phyloP scores from a whole-genome alignment of 1,140 invertebrate genomes.

The Hylaeus anthracinus region DNA sequence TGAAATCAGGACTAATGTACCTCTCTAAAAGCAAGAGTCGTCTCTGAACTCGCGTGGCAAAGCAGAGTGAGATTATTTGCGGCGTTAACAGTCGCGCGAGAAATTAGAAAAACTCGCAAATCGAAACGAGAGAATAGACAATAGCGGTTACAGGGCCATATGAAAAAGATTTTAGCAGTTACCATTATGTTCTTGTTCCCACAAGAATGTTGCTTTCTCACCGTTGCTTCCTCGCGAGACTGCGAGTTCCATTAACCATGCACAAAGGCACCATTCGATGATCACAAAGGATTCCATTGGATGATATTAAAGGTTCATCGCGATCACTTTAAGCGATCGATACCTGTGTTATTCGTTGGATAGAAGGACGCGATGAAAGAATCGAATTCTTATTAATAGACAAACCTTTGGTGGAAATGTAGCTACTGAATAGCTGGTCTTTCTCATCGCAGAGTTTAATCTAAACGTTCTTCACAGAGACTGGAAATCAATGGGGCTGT shows the following conservation, averaged over 20 bases:
- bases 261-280: not conserved
- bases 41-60: not conserved
- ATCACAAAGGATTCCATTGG: not conserved
- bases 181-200: constrained; percentile 11
- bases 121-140: not conserved
- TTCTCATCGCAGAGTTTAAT: too few species aligned
- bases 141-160: not conserved
- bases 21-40: not conserved
- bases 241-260: constrained; percentile 5
- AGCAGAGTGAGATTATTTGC: not conserved
- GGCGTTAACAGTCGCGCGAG: not conserved
- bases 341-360: not conserved
- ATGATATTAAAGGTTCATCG: constrained; percentile 14
- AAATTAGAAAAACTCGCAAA: not conserved
- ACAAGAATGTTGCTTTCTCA: constrained; percentile 30
- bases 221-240: constrained; percentile 9
- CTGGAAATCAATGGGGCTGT: too few species aligned
- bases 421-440: too few species aligned
- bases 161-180: constrained; percentile 1
- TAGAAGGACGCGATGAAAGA: not conserved
- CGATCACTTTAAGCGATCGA: constrained; percentile 7
- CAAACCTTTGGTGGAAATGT: too few species aligned
- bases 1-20: not conserved
- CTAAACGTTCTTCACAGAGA: too few species aligned
- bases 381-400: not conserved